Evolutionary conservation across 2,888 invertebrate species (phyloP), one percentile per base, ranked within the genome.

Genomic region (Sinodicranocentrus sp.): DNA sequence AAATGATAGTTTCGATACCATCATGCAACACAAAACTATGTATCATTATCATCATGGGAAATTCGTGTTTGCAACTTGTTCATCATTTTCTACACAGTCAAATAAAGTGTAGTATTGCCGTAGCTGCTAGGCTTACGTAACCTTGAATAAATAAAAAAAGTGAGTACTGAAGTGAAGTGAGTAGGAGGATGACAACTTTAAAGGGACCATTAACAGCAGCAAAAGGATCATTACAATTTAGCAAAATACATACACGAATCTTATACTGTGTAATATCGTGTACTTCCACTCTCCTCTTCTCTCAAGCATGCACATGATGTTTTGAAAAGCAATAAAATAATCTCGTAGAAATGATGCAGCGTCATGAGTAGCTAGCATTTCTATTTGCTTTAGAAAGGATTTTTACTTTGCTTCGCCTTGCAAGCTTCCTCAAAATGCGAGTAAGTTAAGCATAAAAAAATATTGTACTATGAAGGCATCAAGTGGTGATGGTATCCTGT

Each of bases 121-220:
- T 33, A 33, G 3, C 33, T 33, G 33, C 10, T 33, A 33, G 52
- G 19, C 76, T 77, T 77, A 43, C 76, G 67, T 77, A 77, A 77
- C 76, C 76, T 77, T 77, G 76, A 77, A 54, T 43, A 77, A 77
- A 77, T 26, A 77, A 75, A 59, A 54, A 70, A 17, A 54, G 26
- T 57, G 33, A 33, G 33, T 33, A 10, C 33, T 10, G 33, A 33
- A 17, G 52, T 26, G 19, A 54, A 59, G n/a, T 57, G 72, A 59
- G 72, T 73, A 61, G 72, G 72, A 44, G 71, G 71, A 71, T 71
- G 54, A 71, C 71, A 68, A 48, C 68, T 39, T n/a, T 52, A 68
- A 68, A 71, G 33, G 71, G 71, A 23, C 71, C 54, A 71, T 71
- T 71, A 71, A 71, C 17, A 5, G 19, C 19, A 8, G 3, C 19